These are phyloP conservation scores for Microtus oregoni DNA, from an alignment of 2,113 vertebrate genomes.

Conservation along the genomic window DNA sequence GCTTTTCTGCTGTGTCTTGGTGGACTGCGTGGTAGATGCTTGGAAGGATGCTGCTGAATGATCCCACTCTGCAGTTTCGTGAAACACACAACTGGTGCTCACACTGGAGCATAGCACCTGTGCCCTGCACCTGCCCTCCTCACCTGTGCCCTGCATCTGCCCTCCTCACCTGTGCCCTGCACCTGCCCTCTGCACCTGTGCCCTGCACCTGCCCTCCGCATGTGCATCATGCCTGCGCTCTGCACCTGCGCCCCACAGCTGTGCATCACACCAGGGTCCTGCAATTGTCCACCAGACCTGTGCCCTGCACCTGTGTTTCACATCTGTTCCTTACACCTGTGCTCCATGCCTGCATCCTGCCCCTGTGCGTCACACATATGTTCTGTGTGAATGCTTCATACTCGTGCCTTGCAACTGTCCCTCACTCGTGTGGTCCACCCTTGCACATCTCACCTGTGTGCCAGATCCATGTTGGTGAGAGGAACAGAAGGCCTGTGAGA, in stretches of 20 bases:
- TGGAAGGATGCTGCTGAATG: accelerated
- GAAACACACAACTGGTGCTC: neutral
- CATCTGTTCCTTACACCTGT: neutral
- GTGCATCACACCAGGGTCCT: no score
- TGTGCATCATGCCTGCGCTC: no score
- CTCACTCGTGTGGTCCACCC: neutral
- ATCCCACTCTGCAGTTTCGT: no score
- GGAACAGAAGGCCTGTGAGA: neutral
- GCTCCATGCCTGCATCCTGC: neutral
- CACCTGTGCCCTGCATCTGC: neutral
- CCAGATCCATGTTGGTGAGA: neutral
- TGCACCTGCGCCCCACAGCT: neutral
- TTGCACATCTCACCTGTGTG: neutral
- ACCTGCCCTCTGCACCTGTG: no score
- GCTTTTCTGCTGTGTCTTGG: neutral
- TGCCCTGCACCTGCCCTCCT: neutral
- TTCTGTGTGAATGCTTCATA: neutral
- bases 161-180: no score
- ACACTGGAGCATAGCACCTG: neutral
- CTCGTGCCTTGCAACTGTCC: neutral
- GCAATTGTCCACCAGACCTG: neutral
- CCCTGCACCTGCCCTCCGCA: no score
- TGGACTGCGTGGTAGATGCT: neutral
- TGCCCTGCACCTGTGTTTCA: neutral
- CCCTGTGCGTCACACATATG: neutral